Evolutionary conservation across 2,113 vertebrate species (phyloP).

Genomic region (Astatoreochromis straeleni): DNA sequence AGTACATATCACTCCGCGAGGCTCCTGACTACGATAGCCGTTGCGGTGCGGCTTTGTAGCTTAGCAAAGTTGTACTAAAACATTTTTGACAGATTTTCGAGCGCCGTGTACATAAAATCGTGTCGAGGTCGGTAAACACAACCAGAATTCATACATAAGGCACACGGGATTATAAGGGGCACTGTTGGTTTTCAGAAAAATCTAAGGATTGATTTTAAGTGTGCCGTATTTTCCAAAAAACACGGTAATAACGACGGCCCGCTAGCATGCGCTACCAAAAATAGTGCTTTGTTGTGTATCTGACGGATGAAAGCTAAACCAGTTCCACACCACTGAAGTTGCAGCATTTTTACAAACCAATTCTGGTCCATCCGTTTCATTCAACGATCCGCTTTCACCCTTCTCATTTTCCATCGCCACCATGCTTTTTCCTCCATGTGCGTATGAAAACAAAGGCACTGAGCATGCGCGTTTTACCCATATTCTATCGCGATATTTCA

Average conservation of each 20-base stretch:
- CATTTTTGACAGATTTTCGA: fast-evolving
- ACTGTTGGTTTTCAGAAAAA: fast-evolving
- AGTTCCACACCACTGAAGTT: too few species aligned
- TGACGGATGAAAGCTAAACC: too few species aligned
- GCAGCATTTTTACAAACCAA: fast-evolving
- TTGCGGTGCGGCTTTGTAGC: fast-evolving
- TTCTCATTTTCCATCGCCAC: fast-evolving
- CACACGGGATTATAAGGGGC: too few species aligned
- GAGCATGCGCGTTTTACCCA: fast-evolving
- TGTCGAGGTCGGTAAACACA: too few species aligned
- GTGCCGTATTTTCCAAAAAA: fast-evolving
- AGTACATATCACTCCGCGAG: fast-evolving
- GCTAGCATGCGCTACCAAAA: fast-evolving
- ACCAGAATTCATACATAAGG: too few species aligned
- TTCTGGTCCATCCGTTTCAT: fast-evolving
- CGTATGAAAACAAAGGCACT: too few species aligned
- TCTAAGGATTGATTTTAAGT: too few species aligned
- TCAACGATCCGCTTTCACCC: fast-evolving
- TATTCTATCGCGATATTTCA: too few species aligned
- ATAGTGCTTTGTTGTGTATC: too few species aligned
- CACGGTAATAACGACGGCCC: fast-evolving
- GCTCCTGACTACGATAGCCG: fast-evolving
- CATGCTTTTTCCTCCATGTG: too few species aligned
- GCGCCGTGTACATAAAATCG: fast-evolving
- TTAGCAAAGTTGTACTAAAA: fast-evolving